These are phyloP conservation scores for Phrynocephalus vlangalii DNA, from an alignment of 2,797 vertebrate genomes.

Conservation along the genomic window DNA sequence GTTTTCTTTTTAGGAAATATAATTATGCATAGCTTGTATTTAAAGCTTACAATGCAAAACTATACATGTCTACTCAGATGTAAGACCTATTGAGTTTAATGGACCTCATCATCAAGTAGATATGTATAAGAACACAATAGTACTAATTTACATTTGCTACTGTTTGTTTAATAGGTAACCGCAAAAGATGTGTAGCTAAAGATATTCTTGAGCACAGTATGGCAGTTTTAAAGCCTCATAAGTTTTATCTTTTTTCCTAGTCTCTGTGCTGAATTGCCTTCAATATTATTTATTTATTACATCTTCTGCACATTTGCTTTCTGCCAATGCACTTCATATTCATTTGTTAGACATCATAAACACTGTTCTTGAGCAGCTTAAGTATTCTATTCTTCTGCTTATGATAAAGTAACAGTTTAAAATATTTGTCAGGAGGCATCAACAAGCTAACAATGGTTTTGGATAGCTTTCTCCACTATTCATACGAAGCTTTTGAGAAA, in stretches of 20 bases:
- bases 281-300: constrained; percentile 23
- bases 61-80: not conserved
- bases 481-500: constrained; percentile 28
- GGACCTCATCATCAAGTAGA: not conserved
- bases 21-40: constrained; percentile 10
- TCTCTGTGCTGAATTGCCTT: constrained; percentile 39
- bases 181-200: constrained; percentile 13
- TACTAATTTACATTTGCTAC: not conserved
- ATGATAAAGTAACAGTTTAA: constrained; percentile 28
- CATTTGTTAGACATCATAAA: constrained; percentile 47
- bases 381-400: constrained; percentile 48
- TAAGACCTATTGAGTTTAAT: not conserved
- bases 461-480: constrained; percentile 18
- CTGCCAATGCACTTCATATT: not conserved
- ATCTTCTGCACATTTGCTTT: not conserved
- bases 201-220: not conserved
- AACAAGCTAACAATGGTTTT: constrained; percentile 2
- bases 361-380: constrained; percentile 37
- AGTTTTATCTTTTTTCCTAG: constrained; percentile 31
- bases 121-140: not conserved
- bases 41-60: not conserved
- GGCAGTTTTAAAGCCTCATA: constrained; percentile 17
- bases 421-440: constrained; percentile 25
- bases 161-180: constrained; percentile 11
- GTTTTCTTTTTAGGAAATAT: constrained; percentile 9